Conservation (phyloP, 1,140 invertebrate genomes). For the Bombus waltoni region DNA sequence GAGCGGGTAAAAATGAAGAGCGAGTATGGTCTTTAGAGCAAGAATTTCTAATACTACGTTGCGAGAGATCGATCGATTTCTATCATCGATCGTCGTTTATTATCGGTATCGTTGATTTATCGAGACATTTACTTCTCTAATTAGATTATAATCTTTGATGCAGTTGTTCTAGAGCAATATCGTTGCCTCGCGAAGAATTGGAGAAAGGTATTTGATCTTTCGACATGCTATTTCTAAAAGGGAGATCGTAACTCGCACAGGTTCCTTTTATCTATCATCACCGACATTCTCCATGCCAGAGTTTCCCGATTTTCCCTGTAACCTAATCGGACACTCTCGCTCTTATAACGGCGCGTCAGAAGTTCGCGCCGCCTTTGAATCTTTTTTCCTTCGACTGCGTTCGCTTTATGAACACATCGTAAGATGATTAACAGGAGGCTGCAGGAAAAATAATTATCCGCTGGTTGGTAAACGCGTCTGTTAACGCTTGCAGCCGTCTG, state of each 20-base stretch:
- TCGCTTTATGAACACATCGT: conserved; percentile 44
- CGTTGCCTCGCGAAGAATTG: too few relatives aligned
- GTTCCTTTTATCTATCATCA: background rate
- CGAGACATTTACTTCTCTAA: too few relatives aligned
- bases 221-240: background rate
- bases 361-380: background rate
- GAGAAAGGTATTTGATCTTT: background rate
- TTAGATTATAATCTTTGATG: too few relatives aligned
- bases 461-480: conserved; percentile 40
- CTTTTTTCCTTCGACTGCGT: conserved; percentile 3
- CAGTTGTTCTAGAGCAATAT: too few relatives aligned
- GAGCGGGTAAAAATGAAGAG: background rate
- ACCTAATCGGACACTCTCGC: background rate
- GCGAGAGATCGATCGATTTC: too few relatives aligned
- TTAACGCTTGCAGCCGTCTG: conserved; percentile 56
- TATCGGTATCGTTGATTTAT: too few relatives aligned
- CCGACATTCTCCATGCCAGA: background rate
- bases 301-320: background rate
- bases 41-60: too few relatives aligned
- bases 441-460: conserved; percentile 67
- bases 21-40: too few relatives aligned
- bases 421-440: conserved; percentile 60
- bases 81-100: too few relatives aligned
- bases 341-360: background rate
- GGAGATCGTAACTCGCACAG: too few relatives aligned